phyloP scores from a whole-genome alignment of 2,797 vertebrate species.

The Arctocebus calabarensis region DNA sequence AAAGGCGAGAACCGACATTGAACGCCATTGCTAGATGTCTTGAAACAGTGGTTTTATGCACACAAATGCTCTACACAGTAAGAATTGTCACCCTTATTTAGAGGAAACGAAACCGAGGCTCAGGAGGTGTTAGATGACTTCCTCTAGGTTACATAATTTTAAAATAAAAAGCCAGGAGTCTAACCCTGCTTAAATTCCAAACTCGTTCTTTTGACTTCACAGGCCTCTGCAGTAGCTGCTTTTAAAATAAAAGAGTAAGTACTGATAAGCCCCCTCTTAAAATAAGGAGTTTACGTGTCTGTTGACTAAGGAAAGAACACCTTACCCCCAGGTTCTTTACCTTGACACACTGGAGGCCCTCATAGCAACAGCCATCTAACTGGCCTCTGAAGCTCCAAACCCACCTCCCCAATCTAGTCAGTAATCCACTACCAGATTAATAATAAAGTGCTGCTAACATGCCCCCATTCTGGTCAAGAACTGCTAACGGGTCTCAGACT shows the following conservation, averaged over 20 bases:
- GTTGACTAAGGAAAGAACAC: not conserved
- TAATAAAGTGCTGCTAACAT: not conserved
- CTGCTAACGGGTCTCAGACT: not conserved
- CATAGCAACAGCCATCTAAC: not conserved
- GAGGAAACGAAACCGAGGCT: constrained; percentile 25
- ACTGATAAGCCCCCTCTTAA: not conserved
- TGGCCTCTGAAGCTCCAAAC: not conserved
- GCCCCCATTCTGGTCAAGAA: not conserved
- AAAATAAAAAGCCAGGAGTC: not conserved
- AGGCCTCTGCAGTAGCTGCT: not conserved
- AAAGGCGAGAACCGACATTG: not conserved
- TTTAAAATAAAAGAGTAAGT: not conserved
- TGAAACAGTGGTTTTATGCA: not conserved
- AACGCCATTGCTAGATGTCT: constrained; percentile 10
- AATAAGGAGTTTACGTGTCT: not conserved
- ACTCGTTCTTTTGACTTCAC: not conserved
- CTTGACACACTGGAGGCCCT: not conserved
- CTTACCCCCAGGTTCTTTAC: not conserved
- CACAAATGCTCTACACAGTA: not conserved
- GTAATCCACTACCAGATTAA: not conserved
- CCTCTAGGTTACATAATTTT: constrained; percentile 41
- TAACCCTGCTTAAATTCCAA: not conserved
- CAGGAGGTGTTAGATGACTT: not conserved
- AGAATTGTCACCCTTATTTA: not conserved
- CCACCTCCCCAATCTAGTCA: not conserved